Evolutionary conservation across 2,113 vertebrate genomes (phyloP).

Genomic region (Mirza zaza): DNA sequence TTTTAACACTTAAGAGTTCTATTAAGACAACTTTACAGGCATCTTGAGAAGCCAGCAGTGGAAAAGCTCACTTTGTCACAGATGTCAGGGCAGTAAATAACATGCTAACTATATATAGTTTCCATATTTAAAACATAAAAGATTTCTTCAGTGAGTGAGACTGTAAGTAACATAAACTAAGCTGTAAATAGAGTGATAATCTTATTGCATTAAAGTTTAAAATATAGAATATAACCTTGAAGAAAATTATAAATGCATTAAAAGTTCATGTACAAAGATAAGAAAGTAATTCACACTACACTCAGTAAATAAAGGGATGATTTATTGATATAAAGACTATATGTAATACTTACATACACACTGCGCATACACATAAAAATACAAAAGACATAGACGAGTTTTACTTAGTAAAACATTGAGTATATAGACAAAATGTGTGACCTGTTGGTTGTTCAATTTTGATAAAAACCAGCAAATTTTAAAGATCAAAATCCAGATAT

Average conservation of each 20-base stretch:
- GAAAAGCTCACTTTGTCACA: not conserved
- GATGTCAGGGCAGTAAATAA: not conserved
- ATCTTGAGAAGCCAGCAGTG: not conserved
- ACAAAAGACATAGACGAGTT: not conserved
- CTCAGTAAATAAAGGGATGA: not conserved
- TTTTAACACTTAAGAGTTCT: slow-evolving; percentile 28
- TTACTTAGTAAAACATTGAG: not conserved
- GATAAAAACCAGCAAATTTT: not conserved
- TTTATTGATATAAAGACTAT: not conserved
- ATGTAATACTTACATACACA: not conserved
- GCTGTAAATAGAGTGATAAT: not conserved
- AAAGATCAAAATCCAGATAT: not conserved
- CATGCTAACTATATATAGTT: not conserved
- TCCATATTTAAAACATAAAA: slow-evolving; percentile 16
- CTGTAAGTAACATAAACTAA: not conserved
- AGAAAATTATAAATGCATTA: slow-evolving; percentile 12
- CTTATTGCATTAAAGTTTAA: slow-evolving; percentile 31
- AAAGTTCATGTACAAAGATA: not conserved
- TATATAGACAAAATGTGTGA: not conserved
- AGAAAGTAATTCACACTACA: not conserved
- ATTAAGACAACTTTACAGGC: slow-evolving; percentile 39
- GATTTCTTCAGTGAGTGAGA: not conserved
- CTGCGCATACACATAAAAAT: not conserved
- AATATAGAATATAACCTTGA: not conserved
- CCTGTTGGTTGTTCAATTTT: not conserved